Conservation (phyloP, 1,140 invertebrate species). For the Drosophila mojavensis region DNA sequence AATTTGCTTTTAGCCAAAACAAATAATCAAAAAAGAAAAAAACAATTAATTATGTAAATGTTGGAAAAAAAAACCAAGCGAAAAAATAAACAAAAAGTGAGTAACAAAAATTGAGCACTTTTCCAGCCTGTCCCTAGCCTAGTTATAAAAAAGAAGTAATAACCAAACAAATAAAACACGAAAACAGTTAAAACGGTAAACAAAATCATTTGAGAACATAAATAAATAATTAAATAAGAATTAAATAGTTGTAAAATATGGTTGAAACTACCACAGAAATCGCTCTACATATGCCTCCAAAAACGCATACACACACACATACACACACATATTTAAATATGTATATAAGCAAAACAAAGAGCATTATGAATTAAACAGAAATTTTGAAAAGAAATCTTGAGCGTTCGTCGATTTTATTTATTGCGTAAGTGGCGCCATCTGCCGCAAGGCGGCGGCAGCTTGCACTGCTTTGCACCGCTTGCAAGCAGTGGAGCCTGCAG, state of each 20-base stretch:
- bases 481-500: not conserved
- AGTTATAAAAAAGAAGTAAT: conserved; percentile 1
- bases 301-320: not conserved
- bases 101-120: conserved; percentile 40
- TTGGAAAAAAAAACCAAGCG: conserved; percentile 2
- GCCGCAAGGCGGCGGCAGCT: not conserved
- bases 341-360: conserved; percentile 51
- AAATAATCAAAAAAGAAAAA: conserved; percentile 24
- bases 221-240: conserved; percentile 16
- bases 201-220: conserved; percentile 9
- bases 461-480: not conserved
- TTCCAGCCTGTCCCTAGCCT: conserved; percentile 42
- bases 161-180: conserved; percentile 13
- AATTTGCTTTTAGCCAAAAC: conserved; percentile 53
- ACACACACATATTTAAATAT: conserved; percentile 36
- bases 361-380: conserved; percentile 53
- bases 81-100: conserved; percentile 18
- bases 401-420: not conserved
- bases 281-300: conserved; percentile 30
- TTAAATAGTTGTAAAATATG: conserved; percentile 31
- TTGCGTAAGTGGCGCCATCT: conserved; percentile 8
- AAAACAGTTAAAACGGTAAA: not conserved
- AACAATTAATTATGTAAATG: conserved; percentile 27
- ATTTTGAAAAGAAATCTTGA: conserved; percentile 44
- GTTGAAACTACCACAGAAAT: conserved; percentile 31